Evolutionary conservation across 2,113 vertebrate genomes (phyloP).

Genomic region (Tupaia chinensis): DNA sequence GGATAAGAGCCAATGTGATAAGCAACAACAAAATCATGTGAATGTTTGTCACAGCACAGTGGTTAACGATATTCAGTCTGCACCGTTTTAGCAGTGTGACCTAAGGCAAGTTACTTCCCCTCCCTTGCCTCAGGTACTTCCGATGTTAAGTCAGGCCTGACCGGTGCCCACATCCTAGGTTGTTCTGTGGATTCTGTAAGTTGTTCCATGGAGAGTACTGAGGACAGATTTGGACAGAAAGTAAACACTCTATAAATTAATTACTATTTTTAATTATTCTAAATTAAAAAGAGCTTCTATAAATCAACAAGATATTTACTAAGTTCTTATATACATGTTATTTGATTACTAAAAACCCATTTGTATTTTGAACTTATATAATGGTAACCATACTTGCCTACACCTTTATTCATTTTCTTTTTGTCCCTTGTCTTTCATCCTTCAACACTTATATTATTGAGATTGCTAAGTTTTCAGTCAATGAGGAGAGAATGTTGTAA

Average conservation of each 20-base stretch:
- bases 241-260: not conserved
- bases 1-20: not conserved
- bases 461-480: constrained; percentile 2
- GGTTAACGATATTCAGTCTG: not conserved
- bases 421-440: not conserved
- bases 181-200: not conserved
- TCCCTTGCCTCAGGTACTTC: not conserved
- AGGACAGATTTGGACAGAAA: not conserved
- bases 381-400: not conserved
- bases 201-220: not conserved
- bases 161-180: not conserved
- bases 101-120: not conserved
- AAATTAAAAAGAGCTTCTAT: not conserved
- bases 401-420: not conserved
- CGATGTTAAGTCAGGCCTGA: not conserved
- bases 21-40: not conserved
- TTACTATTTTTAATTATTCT: constrained; percentile 27
- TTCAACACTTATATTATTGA: not conserved
- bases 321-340: not conserved
- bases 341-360: not conserved
- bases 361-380: not conserved
- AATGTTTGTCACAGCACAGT: fast-evolving
- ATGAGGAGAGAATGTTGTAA: not conserved
- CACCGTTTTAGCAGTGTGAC: not conserved
- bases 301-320: not conserved